These are phyloP conservation scores for Bilobella aurantiaca DNA, from an alignment of 1,140 invertebrate species.

Conservation along the genomic window DNA sequence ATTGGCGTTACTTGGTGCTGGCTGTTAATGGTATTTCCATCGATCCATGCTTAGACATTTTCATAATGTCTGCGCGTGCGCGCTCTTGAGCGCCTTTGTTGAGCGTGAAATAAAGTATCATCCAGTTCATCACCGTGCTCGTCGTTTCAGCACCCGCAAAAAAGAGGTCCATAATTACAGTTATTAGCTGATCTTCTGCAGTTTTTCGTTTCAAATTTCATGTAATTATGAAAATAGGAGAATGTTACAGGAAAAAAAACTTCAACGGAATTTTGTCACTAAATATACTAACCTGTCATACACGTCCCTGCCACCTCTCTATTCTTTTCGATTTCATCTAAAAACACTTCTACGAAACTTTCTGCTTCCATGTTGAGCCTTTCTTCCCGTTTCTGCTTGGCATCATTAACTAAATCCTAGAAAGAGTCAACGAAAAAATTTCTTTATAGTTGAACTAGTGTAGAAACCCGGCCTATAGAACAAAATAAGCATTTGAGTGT, in stretches of 20 bases:
- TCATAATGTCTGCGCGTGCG: not conserved
- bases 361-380: no score
- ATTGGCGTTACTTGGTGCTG: no score
- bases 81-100: constrained; percentile 57
- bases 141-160: constrained; percentile 74
- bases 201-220: no score
- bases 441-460: not conserved
- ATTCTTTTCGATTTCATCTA: constrained; percentile 39
- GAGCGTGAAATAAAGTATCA: constrained; percentile 62
- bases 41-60: no score
- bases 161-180: constrained; percentile 32
- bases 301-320: not conserved
- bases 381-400: not conserved
- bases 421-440: constrained; percentile 50
- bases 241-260: not conserved
- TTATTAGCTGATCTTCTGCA: constrained; percentile 17
- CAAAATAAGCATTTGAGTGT: no score
- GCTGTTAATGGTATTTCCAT: no score
- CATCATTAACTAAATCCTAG: not conserved
- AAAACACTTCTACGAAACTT: constrained; percentile 58
- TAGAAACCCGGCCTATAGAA: no score
- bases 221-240: not conserved
- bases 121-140: constrained; percentile 61
- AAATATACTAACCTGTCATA: not conserved
- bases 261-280: not conserved